Evolutionary conservation across 2,113 vertebrate species (phyloP).

Genomic region (Bubo bubo): DNA sequence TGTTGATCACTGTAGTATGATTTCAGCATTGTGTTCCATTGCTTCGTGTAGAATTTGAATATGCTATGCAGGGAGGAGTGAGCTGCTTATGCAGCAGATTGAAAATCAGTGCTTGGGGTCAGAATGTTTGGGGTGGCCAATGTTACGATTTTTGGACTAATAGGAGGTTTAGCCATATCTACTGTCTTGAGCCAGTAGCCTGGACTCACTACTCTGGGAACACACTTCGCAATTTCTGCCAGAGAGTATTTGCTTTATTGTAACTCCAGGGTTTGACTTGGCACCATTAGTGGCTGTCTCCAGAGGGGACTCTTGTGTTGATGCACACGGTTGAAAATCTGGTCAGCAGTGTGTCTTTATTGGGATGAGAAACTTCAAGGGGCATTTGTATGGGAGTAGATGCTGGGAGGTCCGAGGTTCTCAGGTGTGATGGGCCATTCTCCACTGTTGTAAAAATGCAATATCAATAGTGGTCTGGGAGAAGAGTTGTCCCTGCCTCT

Average conservation of each 20-base stretch:
- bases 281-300: neutral
- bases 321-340: neutral
- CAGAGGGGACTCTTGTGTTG: neutral
- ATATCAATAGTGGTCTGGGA: neutral
- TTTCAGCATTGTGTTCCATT: neutral
- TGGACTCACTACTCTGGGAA: neutral
- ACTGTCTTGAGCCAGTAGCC: neutral
- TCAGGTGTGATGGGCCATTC: neutral
- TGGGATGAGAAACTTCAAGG: neutral
- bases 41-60: neutral
- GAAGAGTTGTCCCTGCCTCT: neutral
- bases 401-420: neutral
- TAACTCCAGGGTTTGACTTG: neutral
- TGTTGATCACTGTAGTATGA: neutral
- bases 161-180: neutral
- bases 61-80: neutral
- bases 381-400: neutral
- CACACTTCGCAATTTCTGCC: neutral
- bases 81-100: neutral
- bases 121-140: neutral
- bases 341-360: neutral
- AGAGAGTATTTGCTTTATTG: neutral
- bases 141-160: neutral
- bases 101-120: neutral
- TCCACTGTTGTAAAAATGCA: neutral